Evolutionary conservation across 2,888 invertebrate species (phyloP).

Genomic region (Cordylochernes scorpioides): DNA sequence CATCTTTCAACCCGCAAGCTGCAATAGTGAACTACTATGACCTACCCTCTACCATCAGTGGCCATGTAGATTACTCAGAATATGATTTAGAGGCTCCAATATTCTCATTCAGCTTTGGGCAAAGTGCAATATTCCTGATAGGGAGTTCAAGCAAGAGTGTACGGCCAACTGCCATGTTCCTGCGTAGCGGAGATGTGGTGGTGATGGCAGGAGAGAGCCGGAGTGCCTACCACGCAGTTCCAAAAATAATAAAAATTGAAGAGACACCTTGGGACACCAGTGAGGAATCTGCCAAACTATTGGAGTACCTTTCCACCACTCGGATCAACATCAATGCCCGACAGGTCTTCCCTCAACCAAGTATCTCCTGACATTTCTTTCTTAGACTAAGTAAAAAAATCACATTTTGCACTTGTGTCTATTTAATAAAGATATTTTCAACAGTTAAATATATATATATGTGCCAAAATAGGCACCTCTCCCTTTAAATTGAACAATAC

Average conservation of each 20-base stretch:
- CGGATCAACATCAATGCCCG: constrained; percentile 82
- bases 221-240: constrained; percentile 74
- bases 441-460: no score
- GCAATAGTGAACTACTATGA: constrained; percentile 91
- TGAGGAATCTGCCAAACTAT: constrained; percentile 26
- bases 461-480: no score
- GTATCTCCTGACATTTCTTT: no score
- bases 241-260: constrained; percentile 39
- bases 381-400: no score
- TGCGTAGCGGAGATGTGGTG: constrained; percentile 67
- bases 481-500: no score
- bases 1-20: constrained; percentile 33
- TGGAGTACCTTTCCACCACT: constrained; percentile 40
- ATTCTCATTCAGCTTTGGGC: constrained; percentile 77
- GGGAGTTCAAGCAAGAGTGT: constrained; percentile 46
- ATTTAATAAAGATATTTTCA: no score
- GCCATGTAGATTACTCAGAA: constrained; percentile 87
- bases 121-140: constrained; percentile 71
- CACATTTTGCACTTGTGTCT: no score
- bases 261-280: constrained; percentile 27
- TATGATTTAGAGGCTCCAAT: constrained; percentile 55
- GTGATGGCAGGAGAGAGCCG: constrained; percentile 65
- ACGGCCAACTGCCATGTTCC: constrained; percentile 30
- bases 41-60: constrained; percentile 64
- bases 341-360: no score